Evolutionary conservation across 2,797 vertebrate genomes (phyloP), one percentile per base, ranked within the genome.

Genomic region (Gallinago nigripennis): DNA sequence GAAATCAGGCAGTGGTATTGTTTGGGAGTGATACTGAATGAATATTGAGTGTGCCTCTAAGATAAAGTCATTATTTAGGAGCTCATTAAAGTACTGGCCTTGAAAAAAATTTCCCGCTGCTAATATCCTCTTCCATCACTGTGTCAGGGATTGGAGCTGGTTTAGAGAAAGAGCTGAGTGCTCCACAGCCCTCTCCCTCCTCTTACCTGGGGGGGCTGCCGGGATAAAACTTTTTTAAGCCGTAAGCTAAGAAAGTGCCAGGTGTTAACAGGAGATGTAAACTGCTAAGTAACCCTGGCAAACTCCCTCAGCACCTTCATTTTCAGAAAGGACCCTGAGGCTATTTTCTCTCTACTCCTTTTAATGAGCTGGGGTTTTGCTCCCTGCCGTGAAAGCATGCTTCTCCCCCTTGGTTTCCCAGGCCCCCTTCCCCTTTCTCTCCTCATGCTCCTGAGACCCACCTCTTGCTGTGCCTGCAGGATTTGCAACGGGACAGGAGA

Each of bases 101-200:
- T 83, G 89, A 88, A 96, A 95, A 96, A 96, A 95, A 91, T 70
- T 95, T 97, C 88, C 90, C 8, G 4, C 80, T 88, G 86, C 94
- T 97, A 97, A 96, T 96, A 91, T 87, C 82, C 94, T 97, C 96
- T 86, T 97, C 82, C 86, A 96, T 97, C 96, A 97, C 94, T 41
- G 48, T 97, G 95, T 95, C 96, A 93, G 87, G 75, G 53, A 73
- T 33, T 0, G 13, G 58, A 88, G 81, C 85, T 73, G 31, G 17
- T 79, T 78, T 61, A 58, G 72, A 66, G 65, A 65, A 88, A 87
- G 57, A 27, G 24, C 51, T 39, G 31, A 11, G n/a, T 81, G 56
- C 48, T 95, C 56, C 2, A 1, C 41, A 78, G 45, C 63, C 0
- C 0, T 64, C 57, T 71, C 25, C 64, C 24, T 33, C 8, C 58